A percentile compares a stretch with the other conserved stretches of the same genome.
Evolutionary conservation across 2,888 invertebrate genomes (phyloP).

Genomic region (Chelonus formosanus): DNA sequence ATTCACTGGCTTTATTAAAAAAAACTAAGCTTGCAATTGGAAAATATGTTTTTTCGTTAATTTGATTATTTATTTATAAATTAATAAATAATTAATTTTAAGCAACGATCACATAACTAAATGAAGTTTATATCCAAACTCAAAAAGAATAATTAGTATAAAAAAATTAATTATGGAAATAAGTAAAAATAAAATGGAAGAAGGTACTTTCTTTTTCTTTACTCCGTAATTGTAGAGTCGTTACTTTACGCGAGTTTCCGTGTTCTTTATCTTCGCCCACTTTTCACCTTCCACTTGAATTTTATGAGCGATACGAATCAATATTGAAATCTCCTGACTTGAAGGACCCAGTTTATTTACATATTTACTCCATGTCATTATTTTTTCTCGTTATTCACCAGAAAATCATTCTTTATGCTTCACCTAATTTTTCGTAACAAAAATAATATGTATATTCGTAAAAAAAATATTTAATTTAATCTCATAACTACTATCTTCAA

Average conservation of each 20-base stretch:
- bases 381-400: neutral
- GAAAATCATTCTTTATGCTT: no score
- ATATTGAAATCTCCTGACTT: conserved; percentile 17
- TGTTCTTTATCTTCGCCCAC: neutral
- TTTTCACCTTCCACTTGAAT: conserved; percentile 15
- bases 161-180: conserved; percentile 3
- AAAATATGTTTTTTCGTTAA: no score
- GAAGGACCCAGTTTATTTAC: conserved; percentile 15
- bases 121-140: no score
- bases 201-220: conserved; percentile 30
- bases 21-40: no score
- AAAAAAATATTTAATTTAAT: no score
- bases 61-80: no score
- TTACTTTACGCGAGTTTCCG: conserved; percentile 16
- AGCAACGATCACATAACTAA: no score
- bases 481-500: no score
- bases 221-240: conserved; percentile 24
- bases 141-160: neutral
- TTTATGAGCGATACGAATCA: conserved; percentile 15
- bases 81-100: no score
- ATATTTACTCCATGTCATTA: neutral
- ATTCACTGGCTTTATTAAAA: no score
- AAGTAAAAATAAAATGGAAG: conserved; percentile 13
- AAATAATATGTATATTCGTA: no score
- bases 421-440: no score